Evolutionary conservation across 1,140 invertebrate genomes (phyloP).

Genomic region (Thalassaphorura encarpata): DNA sequence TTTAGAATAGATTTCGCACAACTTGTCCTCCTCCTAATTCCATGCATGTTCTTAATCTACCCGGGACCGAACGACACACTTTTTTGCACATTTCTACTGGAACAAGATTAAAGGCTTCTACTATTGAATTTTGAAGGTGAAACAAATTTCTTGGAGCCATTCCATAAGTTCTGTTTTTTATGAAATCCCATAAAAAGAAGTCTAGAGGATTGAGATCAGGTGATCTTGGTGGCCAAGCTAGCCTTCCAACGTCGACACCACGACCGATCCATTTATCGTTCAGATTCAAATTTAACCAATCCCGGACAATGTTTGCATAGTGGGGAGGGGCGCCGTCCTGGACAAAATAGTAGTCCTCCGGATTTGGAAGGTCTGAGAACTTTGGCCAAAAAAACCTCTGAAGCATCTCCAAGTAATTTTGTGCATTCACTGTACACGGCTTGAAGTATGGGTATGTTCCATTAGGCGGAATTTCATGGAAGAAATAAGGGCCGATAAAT

Average conservation of each 20-base stretch:
- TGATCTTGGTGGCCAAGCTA: constrained; percentile 18
- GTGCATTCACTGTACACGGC: neutral
- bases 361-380: neutral
- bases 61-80: neutral
- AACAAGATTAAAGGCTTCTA: neutral
- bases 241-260: constrained; percentile 10
- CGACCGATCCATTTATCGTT: constrained; percentile 18
- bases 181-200: constrained; percentile 20
- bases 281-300: neutral
- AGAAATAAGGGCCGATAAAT: constrained; percentile 21
- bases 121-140: neutral
- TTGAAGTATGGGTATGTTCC: neutral
- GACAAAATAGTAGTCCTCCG: neutral
- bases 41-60: neutral
- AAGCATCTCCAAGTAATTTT: neutral
- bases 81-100: neutral
- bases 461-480: neutral
- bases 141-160: neutral
- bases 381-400: neutral
- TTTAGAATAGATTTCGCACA: neutral
- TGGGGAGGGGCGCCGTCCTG: neutral
- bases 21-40: neutral
- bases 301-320: neutral
- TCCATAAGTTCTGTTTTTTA: neutral
- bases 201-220: constrained; percentile 23